Percentiles rank a stretch among this genome's conserved stretches.
These are phyloP conservation scores for Lasioglossum oenotherae DNA, from an alignment of 2,888 invertebrate species.

Conservation along the genomic window DNA sequence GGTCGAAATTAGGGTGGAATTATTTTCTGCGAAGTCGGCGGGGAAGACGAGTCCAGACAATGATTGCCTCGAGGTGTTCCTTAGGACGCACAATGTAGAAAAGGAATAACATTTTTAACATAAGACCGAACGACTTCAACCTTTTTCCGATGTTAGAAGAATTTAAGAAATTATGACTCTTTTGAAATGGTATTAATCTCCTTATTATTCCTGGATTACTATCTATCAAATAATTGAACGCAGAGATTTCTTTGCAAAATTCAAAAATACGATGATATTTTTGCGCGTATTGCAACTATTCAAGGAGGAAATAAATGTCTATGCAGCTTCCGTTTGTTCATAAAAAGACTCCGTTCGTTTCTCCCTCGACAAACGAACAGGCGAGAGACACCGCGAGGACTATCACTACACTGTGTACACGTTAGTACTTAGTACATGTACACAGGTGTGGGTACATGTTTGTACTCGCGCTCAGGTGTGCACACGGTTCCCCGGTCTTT, in stretches of 20 bases:
- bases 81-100: not conserved
- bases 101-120: no score
- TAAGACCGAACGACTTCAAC: no score
- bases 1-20: conserved; percentile 49
- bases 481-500: conserved; percentile 60
- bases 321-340: no score
- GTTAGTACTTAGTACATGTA: not conserved
- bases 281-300: no score
- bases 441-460: not conserved
- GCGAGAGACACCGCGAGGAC: conserved; percentile 66
- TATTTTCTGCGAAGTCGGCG: conserved; percentile 46
- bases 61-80: conserved; percentile 44
- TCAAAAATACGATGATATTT: no score
- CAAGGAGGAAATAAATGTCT: no score
- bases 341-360: conserved; percentile 7
- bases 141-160: no score
- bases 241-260: no score
- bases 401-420: conserved; percentile 68
- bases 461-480: conserved; percentile 63
- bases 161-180: no score
- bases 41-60: not conserved
- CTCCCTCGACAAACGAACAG: conserved; percentile 49
- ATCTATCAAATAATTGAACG: no score
- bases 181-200: no score
- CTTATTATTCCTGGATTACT: no score